Conservation (phyloP, 2,113 vertebrate genomes). For the Cardinalis cardinalis region DNA sequence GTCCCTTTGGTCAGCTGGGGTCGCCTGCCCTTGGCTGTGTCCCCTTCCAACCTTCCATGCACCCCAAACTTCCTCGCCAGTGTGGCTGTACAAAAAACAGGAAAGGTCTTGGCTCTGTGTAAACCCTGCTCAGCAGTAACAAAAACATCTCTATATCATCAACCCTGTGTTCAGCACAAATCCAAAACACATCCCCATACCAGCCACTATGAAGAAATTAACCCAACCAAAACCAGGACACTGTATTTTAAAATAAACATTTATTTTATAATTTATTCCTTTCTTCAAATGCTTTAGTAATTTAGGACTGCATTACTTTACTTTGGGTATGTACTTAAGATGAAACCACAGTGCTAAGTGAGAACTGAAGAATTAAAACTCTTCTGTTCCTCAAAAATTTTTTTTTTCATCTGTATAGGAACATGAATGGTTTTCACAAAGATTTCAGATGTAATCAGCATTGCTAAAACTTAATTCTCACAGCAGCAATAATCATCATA, state of each 20-base stretch:
- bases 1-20: neutral
- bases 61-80: neutral
- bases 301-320: neutral
- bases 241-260: neutral
- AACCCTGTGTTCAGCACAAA: neutral
- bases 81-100: neutral
- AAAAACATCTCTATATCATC: neutral
- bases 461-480: neutral
- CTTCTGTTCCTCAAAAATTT: neutral
- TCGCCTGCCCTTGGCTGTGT: neutral
- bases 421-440: neutral
- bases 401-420: neutral
- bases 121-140: neutral
- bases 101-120: neutral
- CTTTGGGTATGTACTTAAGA: neutral
- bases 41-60: neutral
- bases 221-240: neutral
- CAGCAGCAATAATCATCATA: neutral
- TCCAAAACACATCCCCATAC: neutral
- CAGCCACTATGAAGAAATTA: neutral
- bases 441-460: neutral
- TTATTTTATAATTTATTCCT: neutral
- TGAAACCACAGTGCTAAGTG: neutral
- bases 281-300: neutral
- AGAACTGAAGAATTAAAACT: neutral